Conservation (phyloP, 2,888 invertebrate genomes). For the Branchinecta sandiegonensis region DNA sequence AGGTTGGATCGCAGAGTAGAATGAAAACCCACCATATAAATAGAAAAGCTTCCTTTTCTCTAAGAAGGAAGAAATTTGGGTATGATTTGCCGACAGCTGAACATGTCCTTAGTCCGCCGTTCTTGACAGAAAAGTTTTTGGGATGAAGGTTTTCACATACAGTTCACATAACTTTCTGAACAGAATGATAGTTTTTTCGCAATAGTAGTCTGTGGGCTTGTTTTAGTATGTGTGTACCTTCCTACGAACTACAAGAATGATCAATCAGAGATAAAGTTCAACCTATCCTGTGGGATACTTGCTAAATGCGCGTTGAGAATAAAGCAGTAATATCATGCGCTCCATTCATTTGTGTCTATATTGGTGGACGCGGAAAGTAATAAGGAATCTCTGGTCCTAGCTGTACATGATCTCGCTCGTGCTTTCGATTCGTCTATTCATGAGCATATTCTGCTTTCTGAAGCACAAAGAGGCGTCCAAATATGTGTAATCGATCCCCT, state of each 20-base stretch:
- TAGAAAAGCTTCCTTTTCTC: no score
- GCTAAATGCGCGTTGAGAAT: neutral
- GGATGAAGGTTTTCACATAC: no score
- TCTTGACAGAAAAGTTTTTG: no score
- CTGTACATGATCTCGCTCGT: neutral
- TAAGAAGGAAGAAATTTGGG: no score
- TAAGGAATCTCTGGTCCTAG: neutral
- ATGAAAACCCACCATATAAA: no score
- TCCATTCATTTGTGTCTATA: no score
- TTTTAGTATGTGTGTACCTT: neutral
- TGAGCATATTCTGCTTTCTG: neutral
- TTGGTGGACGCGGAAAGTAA: no score
- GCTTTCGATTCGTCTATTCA: neutral
- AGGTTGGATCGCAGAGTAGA: no score
- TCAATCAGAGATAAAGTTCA: neutral
- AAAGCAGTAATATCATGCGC: no score
- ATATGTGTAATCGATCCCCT: neutral
- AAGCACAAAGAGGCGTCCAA: neutral
- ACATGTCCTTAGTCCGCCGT: no score
- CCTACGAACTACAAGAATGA: neutral
- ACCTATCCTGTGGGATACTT: conserved; percentile 8
- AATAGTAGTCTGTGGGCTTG: neutral
- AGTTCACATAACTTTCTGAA: no score
- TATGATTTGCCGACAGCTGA: no score
- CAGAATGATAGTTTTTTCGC: neutral